Base-by-base conservation (phyloP, 2,113 vertebrate genomes). In the Telmatochromis sp. region DNA sequence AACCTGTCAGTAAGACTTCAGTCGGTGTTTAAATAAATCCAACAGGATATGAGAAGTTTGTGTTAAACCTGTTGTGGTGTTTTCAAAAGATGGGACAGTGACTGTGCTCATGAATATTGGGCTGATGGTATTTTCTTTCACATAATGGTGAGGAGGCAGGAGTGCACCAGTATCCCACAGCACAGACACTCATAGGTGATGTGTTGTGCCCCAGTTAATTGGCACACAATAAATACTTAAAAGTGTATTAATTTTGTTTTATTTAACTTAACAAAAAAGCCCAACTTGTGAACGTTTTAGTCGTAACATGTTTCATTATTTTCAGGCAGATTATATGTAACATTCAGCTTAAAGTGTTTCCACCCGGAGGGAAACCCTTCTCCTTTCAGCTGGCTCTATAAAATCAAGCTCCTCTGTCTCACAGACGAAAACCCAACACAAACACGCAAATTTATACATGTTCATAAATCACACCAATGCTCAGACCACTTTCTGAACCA, bases 351-450 rank as follows among this genome's bases (percentile, higher is more conserved):
- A 28, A 57, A 57, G 55, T 28, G 23, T 57, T 57, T 5, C 3
- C 23, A 28, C 3, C 54, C 7, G 14, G 7, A 1, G 23, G 23
- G 0, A 57, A 57, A 57, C 55, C 1, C 55, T 28, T 57, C 13
- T 15, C 23, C 23, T 58, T 28, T 58, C 23, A 58, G 55, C 55
- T 15, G 55, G 4, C 55, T 58, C 55, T 2, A 3, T 58, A 5
- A 58, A 58, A 28, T 21, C 23, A 58, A 28, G 55, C 55, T 28
- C 13, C 23, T 58, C 3, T 58, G 55, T 9, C 1, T 58, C 55
- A 58, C 23, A 58, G 55, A 28, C 0, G 4, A 58, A 58, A 57
- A 3, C 1, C 55, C 23, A 57, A 58, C 55, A 58, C 1, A 0
- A 57, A 57, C 55, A 58, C 1, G 3, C 55, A 28, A 9, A 28